phyloP scores from a whole-genome alignment of 2,888 invertebrate genomes.

The Alviniconcha strummeri region DNA sequence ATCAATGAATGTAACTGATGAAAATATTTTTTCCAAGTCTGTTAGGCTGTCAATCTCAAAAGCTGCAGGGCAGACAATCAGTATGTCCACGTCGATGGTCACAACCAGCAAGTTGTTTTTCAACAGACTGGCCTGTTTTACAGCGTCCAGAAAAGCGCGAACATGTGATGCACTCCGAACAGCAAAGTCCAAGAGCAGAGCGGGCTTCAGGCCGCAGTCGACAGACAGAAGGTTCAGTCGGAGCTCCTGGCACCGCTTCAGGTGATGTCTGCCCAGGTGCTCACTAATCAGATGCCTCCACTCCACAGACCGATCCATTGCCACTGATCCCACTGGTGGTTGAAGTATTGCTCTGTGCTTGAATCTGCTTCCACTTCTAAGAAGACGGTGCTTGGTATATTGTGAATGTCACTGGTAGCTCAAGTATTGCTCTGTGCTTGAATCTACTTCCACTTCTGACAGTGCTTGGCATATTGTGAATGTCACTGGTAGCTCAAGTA shows the following conservation, averaged over 20 bases:
- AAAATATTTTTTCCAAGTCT: neutral
- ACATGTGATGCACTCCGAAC: neutral
- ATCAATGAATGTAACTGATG: slow-evolving; percentile 37
- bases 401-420: neutral
- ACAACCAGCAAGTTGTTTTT: slow-evolving; percentile 39
- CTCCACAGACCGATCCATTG: neutral
- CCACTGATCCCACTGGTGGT: too few relatives aligned
- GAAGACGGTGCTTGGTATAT: neutral
- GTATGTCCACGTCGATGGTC: slow-evolving; percentile 43
- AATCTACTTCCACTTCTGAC: neutral
- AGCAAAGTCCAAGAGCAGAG: slow-evolving; percentile 48
- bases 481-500: too few relatives aligned
- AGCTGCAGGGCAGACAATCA: slow-evolving; percentile 41
- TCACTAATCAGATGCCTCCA: slow-evolving; percentile 4
- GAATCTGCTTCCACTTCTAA: neutral
- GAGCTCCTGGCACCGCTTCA: slow-evolving; percentile 23
- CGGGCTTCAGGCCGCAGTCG: slow-evolving; percentile 49
- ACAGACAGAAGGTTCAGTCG: slow-evolving; percentile 44
- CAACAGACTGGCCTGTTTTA: slow-evolving; percentile 36
- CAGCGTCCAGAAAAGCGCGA: slow-evolving; percentile 32
- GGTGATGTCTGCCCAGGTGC: neutral
- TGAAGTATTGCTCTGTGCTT: neutral
- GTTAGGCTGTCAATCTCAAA: neutral
- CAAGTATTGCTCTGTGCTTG: neutral
- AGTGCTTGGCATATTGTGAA: neutral